Conservation (phyloP, 2,797 vertebrate species). For the Lemur catta region DNA sequence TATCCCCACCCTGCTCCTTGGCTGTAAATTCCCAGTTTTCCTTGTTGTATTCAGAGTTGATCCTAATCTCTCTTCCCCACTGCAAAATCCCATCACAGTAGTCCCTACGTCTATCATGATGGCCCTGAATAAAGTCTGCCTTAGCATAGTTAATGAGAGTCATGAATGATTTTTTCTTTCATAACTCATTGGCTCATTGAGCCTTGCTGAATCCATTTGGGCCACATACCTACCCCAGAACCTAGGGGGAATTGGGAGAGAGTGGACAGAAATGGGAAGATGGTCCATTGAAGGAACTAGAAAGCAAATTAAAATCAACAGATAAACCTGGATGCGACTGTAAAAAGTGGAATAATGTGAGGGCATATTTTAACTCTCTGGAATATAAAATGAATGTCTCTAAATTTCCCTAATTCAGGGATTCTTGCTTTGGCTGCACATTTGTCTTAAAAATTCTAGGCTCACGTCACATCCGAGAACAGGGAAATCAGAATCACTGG, state of each 20-base stretch:
- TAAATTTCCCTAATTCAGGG: background rate
- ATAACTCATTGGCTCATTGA: background rate
- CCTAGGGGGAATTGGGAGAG: background rate
- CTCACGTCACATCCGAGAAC: background rate
- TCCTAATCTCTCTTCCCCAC: background rate
- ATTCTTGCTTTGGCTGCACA: background rate
- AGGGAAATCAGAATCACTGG: background rate
- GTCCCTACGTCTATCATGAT: background rate
- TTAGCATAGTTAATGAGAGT: background rate
- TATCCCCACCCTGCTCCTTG: background rate
- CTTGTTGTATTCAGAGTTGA: background rate
- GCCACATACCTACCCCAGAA: background rate
- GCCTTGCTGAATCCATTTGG: background rate
- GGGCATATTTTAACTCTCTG: background rate
- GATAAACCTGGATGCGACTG: background rate
- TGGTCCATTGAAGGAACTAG: background rate
- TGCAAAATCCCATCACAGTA: background rate
- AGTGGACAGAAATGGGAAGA: background rate
- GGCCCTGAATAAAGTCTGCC: background rate
- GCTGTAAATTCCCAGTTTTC: background rate
- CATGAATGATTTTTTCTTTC: background rate
- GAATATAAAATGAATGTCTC: background rate
- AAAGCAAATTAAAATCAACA: background rate
- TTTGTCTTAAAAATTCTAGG: background rate
- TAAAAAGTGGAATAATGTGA: background rate